A percentile compares a stretch with the other conserved stretches of the same genome.
These are phyloP conservation scores for Nemotelus nigrinus DNA, from an alignment of 2,888 invertebrate genomes.

Conservation along the genomic window DNA sequence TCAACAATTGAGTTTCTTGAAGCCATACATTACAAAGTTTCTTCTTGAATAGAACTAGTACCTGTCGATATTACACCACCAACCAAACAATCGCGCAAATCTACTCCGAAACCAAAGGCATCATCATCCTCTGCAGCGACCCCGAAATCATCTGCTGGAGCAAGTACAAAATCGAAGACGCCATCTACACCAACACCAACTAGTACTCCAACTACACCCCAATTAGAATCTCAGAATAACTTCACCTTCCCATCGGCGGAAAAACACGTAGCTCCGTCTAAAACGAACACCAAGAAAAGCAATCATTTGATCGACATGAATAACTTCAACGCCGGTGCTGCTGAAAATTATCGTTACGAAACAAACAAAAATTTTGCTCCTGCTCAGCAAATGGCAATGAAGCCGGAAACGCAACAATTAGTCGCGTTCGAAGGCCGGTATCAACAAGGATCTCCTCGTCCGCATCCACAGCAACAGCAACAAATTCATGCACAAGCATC, in stretches of 20 bases:
- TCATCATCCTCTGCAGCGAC: slow-evolving; percentile 62
- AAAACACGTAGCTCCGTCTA: slow-evolving; percentile 2
- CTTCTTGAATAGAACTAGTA: slow-evolving; percentile 56
- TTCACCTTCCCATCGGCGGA: slow-evolving; percentile 26
- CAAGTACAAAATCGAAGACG: slow-evolving; percentile 52
- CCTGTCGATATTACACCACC: slow-evolving; percentile 63
- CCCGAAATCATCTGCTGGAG: slow-evolving; percentile 58
- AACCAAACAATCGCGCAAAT: slow-evolving; percentile 62
- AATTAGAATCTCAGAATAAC: slow-evolving; percentile 47
- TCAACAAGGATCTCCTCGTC: slow-evolving; percentile 54
- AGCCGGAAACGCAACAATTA: slow-evolving; percentile 44
- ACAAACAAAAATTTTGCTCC: slow-evolving; percentile 15
- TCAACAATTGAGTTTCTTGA: slow-evolving; percentile 1
- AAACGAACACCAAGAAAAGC: slow-evolving; percentile 50
- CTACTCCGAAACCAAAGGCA: slow-evolving; percentile 58
- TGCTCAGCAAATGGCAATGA: slow-evolving; percentile 33
- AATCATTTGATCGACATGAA: slow-evolving; percentile 61
- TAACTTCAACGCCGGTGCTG: slow-evolving; percentile 56
- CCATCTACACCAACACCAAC: slow-evolving; percentile 45
- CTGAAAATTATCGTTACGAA: slow-evolving; percentile 50
- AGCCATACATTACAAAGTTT: background rate
- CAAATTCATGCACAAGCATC: slow-evolving; percentile 58
- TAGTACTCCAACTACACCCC: slow-evolving; percentile 37
- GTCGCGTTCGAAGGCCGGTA: slow-evolving; percentile 30
- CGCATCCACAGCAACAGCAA: slow-evolving; percentile 60